Conservation (phyloP, 2,888 invertebrate species). For the Drosophila cognata region DNA sequence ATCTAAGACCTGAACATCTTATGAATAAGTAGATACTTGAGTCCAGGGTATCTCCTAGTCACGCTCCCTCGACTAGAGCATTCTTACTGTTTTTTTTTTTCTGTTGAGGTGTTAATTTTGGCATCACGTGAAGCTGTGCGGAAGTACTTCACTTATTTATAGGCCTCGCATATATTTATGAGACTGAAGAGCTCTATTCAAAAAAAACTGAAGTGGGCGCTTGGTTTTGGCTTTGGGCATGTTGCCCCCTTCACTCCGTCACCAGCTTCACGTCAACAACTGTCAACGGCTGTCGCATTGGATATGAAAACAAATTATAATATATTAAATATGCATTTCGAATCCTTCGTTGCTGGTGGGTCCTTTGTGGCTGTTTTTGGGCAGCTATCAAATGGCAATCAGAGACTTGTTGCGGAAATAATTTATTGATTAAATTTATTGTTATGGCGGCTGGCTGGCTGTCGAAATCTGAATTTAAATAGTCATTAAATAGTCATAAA, state of each 20-base stretch:
- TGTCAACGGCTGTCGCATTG: constrained; percentile 28
- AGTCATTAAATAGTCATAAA: constrained; percentile 68
- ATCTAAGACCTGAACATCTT: neutral
- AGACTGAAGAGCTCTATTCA: neutral
- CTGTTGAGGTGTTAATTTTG: constrained; percentile 54
- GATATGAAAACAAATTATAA: constrained; percentile 51
- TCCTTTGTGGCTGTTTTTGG: constrained; percentile 1
- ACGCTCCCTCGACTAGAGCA: neutral
- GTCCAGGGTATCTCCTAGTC: neutral
- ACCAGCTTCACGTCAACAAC: neutral
- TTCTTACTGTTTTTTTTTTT: neutral
- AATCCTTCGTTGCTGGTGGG: constrained; percentile 5
- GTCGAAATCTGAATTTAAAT: constrained; percentile 48
- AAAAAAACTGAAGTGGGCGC: constrained; percentile 18
- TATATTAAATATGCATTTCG: constrained; percentile 42
- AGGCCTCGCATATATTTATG: constrained; percentile 27
- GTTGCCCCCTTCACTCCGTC: neutral
- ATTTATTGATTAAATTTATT: constrained; percentile 64
- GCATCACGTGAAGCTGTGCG: constrained; percentile 31
- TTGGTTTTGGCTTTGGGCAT: neutral
- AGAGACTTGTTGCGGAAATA: constrained; percentile 66
- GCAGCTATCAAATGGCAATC: constrained; percentile 52
- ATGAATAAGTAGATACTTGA: neutral
- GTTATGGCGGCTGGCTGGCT: constrained; percentile 12
- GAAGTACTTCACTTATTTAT: constrained; percentile 43